These are phyloP conservation scores for Tragelaphus eurycerus DNA, from an alignment of 2,797 vertebrate species.

Conservation along the genomic window DNA sequence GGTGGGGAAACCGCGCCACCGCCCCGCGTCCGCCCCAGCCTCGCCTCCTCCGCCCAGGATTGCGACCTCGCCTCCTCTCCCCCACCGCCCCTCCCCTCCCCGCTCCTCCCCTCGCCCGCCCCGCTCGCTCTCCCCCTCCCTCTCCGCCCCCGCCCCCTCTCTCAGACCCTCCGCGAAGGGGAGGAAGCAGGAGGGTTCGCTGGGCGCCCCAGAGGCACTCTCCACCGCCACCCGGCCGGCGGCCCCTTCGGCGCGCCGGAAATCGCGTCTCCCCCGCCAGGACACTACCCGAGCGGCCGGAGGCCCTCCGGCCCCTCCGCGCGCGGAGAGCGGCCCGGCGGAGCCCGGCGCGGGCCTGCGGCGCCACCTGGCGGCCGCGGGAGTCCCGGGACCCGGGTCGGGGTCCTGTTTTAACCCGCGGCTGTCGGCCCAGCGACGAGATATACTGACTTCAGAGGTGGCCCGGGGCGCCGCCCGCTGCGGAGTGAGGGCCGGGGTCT, in stretches of 20 bases:
- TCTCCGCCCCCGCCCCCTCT: neutral
- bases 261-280: neutral
- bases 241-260: too few species aligned
- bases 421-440: neutral
- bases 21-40: neutral
- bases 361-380: conserved; percentile 25
- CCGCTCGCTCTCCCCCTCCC: accelerated
- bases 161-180: too few species aligned
- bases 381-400: neutral
- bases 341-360: neutral
- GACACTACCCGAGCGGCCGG: accelerated
- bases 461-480: neutral
- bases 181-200: neutral
- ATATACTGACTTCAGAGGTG: accelerated
- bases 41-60: too few species aligned
- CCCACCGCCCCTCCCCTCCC: too few species aligned
- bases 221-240: too few species aligned
- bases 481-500: too few species aligned
- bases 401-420: neutral
- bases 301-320: neutral
- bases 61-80: neutral
- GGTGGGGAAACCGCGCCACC: accelerated
- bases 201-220: too few species aligned
- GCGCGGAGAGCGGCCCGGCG: too few species aligned
- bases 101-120: neutral